Base-by-base conservation (phyloP, 2,113 vertebrate species). In the Salvator merianae region DNA sequence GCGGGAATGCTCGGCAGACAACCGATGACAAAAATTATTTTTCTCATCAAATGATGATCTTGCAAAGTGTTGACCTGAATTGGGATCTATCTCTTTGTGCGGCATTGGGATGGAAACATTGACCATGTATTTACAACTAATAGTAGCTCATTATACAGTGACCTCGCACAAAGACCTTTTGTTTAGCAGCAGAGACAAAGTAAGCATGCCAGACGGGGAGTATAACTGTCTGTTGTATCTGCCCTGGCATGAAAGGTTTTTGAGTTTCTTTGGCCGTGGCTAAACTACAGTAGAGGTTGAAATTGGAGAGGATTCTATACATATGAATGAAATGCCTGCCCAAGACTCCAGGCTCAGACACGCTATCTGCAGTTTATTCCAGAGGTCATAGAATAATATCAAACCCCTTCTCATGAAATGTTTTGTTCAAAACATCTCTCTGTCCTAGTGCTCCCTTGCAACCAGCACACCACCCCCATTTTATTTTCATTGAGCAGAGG, bases 41-140 rank as follows among this genome's bases (percentile, higher is more conserved):
- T 95, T 93, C 88, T 94, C 88, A 91, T 91, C 89, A 91, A 93
- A 93, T 93, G 87, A 91, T 94, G 91, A 91, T 89, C 88, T 84
- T 93, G 86, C 88, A 88, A 92, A 92, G 89, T 91, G 89, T 89
- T 97, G 96, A 95, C 97, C 97, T 91, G 90, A 96, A 97, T 94
- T 96, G 87, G 88, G 94, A 89, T 81, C 88, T 81, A 89, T 79
- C 34, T 91, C 84, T 97, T 97, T 97, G 95, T 97, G 94, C 92
- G 93, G 90, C 93, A 93, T 82, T 93, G 92, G 94, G 89, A 96
- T 28, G 87, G 95, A 97, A 97, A 95, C 92, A 92, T 73, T 93
- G 93, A 90, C 94, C 94, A 93, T 92, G 88, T 95, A 95, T 96
- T 97, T 97, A 95, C 91, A 93, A 93, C 92, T 91, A 96, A 94